Conservation (phyloP, 92 coral and sea anemone species). For the Epizoanthus stellaris region DNA sequence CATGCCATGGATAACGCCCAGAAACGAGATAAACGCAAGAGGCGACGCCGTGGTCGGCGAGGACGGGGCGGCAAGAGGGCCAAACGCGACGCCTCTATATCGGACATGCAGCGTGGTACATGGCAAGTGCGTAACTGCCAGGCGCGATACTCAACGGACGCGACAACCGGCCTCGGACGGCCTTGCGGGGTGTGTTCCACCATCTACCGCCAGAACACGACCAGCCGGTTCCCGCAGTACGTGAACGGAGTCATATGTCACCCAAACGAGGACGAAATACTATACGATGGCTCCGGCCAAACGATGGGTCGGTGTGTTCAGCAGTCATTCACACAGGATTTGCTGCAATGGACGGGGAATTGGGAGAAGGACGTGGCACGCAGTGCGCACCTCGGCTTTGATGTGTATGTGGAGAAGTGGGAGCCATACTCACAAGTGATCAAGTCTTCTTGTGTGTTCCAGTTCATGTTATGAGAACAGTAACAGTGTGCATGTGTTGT, state of each 20-base stretch:
- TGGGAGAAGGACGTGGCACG: slow-evolving; percentile 32
- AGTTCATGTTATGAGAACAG: not conserved
- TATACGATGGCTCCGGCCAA: not conserved
- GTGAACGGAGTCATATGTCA: slow-evolving; percentile 36
- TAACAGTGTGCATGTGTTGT: too few species aligned
- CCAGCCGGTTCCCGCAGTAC: slow-evolving; percentile 28
- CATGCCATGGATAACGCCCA: slow-evolving; percentile 30
- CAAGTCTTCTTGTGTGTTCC: slow-evolving; percentile 43
- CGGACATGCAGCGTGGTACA: not conserved
- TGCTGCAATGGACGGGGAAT: slow-evolving; percentile 44
- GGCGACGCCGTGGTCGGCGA: not conserved
- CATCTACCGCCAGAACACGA: slow-evolving; percentile 30
- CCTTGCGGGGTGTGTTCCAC: slow-evolving; percentile 32
- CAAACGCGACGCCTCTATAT: slow-evolving; percentile 9
- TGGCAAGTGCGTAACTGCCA: slow-evolving; percentile 29
- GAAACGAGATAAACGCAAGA: not conserved
- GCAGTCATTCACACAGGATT: slow-evolving; percentile 45
- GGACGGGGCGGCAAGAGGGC: slow-evolving; percentile 4
- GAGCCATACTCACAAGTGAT: slow-evolving; percentile 39
- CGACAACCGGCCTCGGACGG: slow-evolving; percentile 13
- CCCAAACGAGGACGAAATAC: slow-evolving; percentile 30
- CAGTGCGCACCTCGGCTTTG: slow-evolving; percentile 41
- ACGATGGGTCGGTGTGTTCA: slow-evolving; percentile 49
- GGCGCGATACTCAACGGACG: not conserved
- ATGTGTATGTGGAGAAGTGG: slow-evolving; percentile 60